Evolutionary conservation across 2,888 invertebrate genomes (phyloP), one percentile per base, ranked within the genome.

Genomic region (Euplagia quadripunctaria): DNA sequence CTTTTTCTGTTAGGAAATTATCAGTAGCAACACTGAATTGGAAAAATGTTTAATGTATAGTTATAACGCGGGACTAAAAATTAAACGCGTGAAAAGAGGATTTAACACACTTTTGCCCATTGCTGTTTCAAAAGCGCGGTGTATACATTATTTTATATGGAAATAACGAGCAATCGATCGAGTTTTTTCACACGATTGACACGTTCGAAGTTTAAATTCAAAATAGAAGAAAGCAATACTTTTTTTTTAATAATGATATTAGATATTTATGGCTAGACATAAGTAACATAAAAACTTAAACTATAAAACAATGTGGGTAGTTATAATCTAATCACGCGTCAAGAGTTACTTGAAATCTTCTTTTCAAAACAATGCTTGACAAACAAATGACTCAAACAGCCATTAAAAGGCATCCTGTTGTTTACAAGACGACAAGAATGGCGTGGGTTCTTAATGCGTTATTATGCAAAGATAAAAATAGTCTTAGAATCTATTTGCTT

Each of bases 381-480:
- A 82, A 79, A 82, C 67, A 79, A 79, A 82, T 65, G 71, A 77
- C 70, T 70, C 72, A 77, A 79, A 65, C 82, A 75, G 72, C 61
- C 31, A 61, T 61, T 61, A 68, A 66, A 66, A 63, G 12, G 64
- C 72, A 72, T 70, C 80, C 78, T 80, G 77, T 81, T 69, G 73
- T 72, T 71, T 63, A 58, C 63, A 65, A 58, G n/a, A 71, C 17
- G 43, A 31, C 58, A 58, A 61, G 61, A 61, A 61, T 31, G 61
- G 77, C 74, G 82, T 82, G 82, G 80, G 80, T 70, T 64, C 49
- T 43, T 58, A 58, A 16, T 43, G 41, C 17, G 17, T 49, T 7
- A 58, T 68, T 68, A 51, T 61, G 31, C 61, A 31, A 31, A 61
- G 12, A 61, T 31, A 61, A 31, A 58, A 61, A 61, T 61, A 31